Conservation (phyloP, 2,888 invertebrate species). For the Adelognathus sp. region DNA sequence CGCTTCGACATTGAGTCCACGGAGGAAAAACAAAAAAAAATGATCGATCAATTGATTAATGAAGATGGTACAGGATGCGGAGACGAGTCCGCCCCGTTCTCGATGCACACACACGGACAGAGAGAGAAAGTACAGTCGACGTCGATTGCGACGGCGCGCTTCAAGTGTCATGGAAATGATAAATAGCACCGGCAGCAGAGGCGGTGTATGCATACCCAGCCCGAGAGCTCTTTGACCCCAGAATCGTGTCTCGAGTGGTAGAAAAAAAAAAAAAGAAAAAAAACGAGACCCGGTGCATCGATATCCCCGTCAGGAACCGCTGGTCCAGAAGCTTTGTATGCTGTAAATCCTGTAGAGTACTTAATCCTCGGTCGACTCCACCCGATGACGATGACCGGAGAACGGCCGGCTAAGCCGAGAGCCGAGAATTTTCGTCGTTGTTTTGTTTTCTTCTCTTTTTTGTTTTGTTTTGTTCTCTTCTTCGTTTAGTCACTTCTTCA, state of each 20-base stretch:
- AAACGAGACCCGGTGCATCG: too few relatives aligned
- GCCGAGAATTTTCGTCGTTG: neutral
- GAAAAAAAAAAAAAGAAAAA: neutral
- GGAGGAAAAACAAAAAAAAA: slow-evolving; percentile 32
- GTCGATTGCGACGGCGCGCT: slow-evolving; percentile 36
- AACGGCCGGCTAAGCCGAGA: neutral
- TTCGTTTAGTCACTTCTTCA: slow-evolving; percentile 66
- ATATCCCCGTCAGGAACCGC: neutral
- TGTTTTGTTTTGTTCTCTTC: neutral
- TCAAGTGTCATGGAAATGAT: slow-evolving; percentile 45
- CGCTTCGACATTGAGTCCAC: slow-evolving; percentile 53
- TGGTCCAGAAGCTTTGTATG: neutral
- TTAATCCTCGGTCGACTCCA: neutral
- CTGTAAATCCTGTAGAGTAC: slow-evolving; percentile 14
- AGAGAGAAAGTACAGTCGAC: slow-evolving; percentile 17
- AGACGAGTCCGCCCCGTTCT: slow-evolving; percentile 40
- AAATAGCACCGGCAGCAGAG: slow-evolving; percentile 38
- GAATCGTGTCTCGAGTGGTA: neutral
- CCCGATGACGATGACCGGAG: neutral
- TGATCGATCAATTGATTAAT: slow-evolving; percentile 75
- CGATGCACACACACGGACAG: slow-evolving; percentile 22
- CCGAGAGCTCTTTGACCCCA: neutral
- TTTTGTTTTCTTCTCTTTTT: neutral
- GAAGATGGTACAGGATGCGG: slow-evolving; percentile 52
- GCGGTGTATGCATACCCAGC: neutral